These are phyloP conservation scores for Napeogenes inachia DNA, from an alignment of 2,888 invertebrate genomes.

Conservation along the genomic window DNA sequence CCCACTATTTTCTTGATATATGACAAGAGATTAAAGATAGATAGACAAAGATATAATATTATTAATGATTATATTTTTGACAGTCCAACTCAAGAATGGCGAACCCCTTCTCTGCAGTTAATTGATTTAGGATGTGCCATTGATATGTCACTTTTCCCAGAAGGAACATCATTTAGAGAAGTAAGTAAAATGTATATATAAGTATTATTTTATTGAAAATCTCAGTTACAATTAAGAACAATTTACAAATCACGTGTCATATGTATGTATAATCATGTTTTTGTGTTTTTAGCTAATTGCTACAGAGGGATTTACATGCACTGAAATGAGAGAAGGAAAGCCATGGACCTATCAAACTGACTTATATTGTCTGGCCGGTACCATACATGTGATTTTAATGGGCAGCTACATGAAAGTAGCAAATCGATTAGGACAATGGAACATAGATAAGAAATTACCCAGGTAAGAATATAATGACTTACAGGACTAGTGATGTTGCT, in stretches of 20 bases:
- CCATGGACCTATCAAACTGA: conserved; percentile 98
- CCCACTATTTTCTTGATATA: no score
- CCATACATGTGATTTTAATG: conserved; percentile 90
- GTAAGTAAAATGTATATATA: conserved; percentile 39
- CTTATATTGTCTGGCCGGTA: conserved; percentile 91
- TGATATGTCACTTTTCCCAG: conserved; percentile 91
- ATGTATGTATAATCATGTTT: neutral
- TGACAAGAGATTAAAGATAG: no score
- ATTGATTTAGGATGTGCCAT: conserved; percentile 97
- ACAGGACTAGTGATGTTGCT: neutral
- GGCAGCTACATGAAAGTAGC: conserved; percentile 92
- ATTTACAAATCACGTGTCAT: neutral
- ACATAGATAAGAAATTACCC: conserved; percentile 83
- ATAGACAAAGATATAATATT: no score
- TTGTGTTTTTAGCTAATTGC: conserved; percentile 78
- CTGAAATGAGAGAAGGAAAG: conserved; percentile 92
- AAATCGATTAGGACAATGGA: conserved; percentile 80
- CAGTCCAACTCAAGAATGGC: conserved; percentile 80
- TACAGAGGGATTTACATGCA: conserved; percentile 87
- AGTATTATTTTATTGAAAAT: no score
- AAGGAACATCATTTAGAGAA: conserved; percentile 85
- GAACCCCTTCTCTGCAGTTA: conserved; percentile 84
- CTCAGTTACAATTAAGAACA: neutral
- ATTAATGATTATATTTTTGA: conserved; percentile 31
- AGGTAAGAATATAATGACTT: conserved; percentile 61